Evolutionary conservation across 2,888 invertebrate genomes (phyloP).

Genomic region (Euzophera pinguis): DNA sequence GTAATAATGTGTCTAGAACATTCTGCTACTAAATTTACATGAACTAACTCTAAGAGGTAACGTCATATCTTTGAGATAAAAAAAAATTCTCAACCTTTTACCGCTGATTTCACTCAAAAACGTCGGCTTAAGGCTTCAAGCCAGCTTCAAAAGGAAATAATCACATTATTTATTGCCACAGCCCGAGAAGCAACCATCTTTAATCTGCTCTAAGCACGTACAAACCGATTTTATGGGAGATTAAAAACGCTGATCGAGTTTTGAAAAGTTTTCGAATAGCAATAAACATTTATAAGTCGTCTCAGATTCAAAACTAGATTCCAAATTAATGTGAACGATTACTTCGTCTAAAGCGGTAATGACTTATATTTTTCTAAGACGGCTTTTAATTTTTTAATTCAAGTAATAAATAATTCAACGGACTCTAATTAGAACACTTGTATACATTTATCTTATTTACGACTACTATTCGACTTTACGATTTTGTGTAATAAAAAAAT

Average conservation of each 20-base stretch:
- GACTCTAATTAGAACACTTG: slow-evolving; percentile 21
- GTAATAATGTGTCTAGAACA: not conserved
- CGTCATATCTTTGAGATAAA: slow-evolving; percentile 27
- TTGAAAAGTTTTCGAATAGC: slow-evolving; percentile 53
- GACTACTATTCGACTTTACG: slow-evolving; percentile 22
- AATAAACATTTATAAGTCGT: slow-evolving; percentile 49
- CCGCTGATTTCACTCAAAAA: slow-evolving; percentile 58
- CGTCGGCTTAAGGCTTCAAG: slow-evolving; percentile 46
- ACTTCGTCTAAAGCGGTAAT: slow-evolving; percentile 30
- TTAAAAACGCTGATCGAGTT: slow-evolving; percentile 66
- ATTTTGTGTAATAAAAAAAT: slow-evolving; percentile 28
- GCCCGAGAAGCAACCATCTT: slow-evolving; percentile 58
- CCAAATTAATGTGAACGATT: slow-evolving; percentile 45
- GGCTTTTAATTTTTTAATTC: slow-evolving; percentile 12
- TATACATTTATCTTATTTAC: slow-evolving; percentile 18
- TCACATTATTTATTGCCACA: slow-evolving; percentile 73
- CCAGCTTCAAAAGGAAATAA: slow-evolving; percentile 71
- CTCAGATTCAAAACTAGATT: slow-evolving; percentile 40
- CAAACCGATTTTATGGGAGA: slow-evolving; percentile 67
- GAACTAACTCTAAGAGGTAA: slow-evolving; percentile 19
- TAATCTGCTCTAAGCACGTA: slow-evolving; percentile 71
- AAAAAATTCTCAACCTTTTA: slow-evolving; percentile 28
- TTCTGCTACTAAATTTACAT: slow-evolving; percentile 1
- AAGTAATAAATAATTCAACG: slow-evolving; percentile 15
- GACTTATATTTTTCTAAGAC: slow-evolving; percentile 11